phyloP scores from a whole-genome alignment of 2,797 vertebrate species.

The Catostomus latipinnis region DNA sequence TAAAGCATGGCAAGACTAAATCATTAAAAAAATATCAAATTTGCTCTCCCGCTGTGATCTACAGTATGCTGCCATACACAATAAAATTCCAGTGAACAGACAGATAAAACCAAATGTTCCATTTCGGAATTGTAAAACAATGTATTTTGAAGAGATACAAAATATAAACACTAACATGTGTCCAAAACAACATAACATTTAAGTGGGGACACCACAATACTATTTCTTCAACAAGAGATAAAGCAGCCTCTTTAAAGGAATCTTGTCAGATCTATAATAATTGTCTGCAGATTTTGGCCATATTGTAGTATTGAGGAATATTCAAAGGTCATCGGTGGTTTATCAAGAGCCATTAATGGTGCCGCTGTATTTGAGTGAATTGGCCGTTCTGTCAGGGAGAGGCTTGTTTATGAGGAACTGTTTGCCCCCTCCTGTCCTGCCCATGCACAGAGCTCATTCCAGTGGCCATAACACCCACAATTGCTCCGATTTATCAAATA shows the following conservation, averaged over 20 bases:
- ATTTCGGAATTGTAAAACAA: too few species aligned
- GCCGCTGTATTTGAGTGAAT: constrained; percentile 71
- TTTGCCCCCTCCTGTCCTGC: constrained; percentile 61
- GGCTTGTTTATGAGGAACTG: constrained; percentile 75
- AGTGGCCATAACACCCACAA: constrained; percentile 74
- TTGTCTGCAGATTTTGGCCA: constrained; percentile 59
- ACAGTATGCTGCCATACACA: background rate
- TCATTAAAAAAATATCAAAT: background rate
- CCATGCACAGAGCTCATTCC: constrained; percentile 67
- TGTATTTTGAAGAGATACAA: too few species aligned
- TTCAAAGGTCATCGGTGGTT: constrained; percentile 78
- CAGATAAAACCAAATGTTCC: constrained; percentile 8
- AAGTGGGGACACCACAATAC: constrained; percentile 12
- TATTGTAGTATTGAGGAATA: constrained; percentile 68
- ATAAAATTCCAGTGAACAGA: background rate
- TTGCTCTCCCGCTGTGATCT: background rate
- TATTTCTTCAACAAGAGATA: constrained; percentile 49
- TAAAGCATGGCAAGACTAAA: background rate
- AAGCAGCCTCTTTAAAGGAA: constrained; percentile 51
- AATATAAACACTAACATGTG: constrained; percentile 22
- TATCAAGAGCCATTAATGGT: constrained; percentile 76
- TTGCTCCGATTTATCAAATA: constrained; percentile 75
- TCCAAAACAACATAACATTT: constrained; percentile 57
- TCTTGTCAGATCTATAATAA: constrained; percentile 64
- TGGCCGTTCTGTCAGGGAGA: constrained; percentile 75